phyloP scores from a whole-genome alignment of 2,797 vertebrate genomes.

The Malacoctenus gilli region DNA sequence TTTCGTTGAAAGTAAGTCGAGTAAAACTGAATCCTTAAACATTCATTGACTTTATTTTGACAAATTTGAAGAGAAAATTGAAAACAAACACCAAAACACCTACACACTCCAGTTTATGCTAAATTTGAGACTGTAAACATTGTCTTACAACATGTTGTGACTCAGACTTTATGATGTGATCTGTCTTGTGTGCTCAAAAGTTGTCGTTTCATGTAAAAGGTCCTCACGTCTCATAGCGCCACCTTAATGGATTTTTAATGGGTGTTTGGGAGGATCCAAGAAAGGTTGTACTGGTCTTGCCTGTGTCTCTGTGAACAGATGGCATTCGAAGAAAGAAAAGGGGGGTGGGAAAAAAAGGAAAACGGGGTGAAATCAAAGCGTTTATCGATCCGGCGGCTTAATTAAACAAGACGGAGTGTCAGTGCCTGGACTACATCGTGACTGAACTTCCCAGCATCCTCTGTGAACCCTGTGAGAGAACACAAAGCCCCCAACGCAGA shows the following conservation, averaged over 20 bases:
- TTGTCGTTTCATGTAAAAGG: no score
- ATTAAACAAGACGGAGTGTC: constrained; percentile 72
- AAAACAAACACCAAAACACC: no score
- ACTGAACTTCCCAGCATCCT: no score
- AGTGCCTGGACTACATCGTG: constrained; percentile 44
- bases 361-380: constrained; percentile 53
- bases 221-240: constrained; percentile 21
- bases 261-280: constrained; percentile 48
- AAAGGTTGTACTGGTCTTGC: constrained; percentile 62
- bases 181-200: no score
- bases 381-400: constrained; percentile 73
- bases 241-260: constrained; percentile 72
- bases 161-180: no score
- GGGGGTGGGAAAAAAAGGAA: constrained; percentile 2
- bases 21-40: no score
- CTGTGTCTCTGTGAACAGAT: constrained; percentile 63
- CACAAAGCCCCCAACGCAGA: constrained; percentile 6
- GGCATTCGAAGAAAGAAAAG: constrained; percentile 38
- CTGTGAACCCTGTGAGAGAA: constrained; percentile 27
- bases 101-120: no score
- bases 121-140: no score
- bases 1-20: no score
- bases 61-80: no score
- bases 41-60: no score
- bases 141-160: no score